phyloP scores from a whole-genome alignment of 2,797 vertebrate genomes.

The Manis pentadactyla region DNA sequence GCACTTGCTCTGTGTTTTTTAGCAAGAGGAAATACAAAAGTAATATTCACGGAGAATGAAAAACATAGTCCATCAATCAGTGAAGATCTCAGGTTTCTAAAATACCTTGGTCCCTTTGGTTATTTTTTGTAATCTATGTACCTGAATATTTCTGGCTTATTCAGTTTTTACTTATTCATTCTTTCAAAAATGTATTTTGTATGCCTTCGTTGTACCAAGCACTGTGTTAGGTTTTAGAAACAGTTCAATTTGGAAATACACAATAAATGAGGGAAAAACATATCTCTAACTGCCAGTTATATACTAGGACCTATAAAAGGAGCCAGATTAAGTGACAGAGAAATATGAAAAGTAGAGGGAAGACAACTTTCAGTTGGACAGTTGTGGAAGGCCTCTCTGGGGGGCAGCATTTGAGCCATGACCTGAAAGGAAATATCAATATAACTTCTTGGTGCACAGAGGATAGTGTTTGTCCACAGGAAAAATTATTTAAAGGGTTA shows the following conservation, averaged over 20 bases:
- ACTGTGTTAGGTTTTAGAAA: not conserved
- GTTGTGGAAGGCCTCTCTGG: not conserved
- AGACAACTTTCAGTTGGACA: not conserved
- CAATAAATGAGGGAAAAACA: not conserved
- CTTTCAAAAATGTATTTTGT: not conserved
- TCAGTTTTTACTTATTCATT: not conserved
- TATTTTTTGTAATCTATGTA: not conserved
- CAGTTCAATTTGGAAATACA: not conserved
- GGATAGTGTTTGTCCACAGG: not conserved
- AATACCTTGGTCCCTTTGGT: not conserved
- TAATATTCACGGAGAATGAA: not conserved
- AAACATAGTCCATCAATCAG: not conserved
- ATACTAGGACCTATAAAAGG: not conserved
- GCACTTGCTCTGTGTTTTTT: not conserved
- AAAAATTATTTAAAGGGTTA: not conserved
- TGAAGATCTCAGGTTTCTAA: not conserved
- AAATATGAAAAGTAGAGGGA: not conserved
- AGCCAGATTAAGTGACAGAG: not conserved
- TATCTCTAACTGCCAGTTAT: not conserved
- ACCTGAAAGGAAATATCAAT: not conserved
- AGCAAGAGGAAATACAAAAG: conserved; percentile 20
- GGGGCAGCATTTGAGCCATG: not conserved
- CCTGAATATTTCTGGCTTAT: not conserved
- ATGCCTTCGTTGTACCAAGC: not conserved
- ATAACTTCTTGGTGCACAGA: not conserved